Conservation (phyloP, 2,888 invertebrate genomes). For the Drosophila borborema region DNA sequence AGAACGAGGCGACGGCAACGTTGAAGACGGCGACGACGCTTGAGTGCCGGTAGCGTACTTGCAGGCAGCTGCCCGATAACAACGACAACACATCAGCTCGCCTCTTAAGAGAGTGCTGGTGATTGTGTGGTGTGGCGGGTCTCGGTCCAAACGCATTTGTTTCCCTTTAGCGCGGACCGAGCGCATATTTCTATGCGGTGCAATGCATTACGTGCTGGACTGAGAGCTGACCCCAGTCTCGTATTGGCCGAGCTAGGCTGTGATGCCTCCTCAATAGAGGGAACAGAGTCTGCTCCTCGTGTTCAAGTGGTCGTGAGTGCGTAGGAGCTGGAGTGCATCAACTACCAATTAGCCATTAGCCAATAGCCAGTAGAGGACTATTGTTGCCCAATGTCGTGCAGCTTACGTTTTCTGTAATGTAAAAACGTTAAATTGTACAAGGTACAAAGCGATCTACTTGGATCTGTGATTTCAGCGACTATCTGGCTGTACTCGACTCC, state of each 20-base stretch:
- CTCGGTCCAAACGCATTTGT: constrained; percentile 78
- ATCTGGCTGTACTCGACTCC: constrained; percentile 13
- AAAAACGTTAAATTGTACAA: constrained; percentile 62
- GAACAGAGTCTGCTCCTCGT: constrained; percentile 27
- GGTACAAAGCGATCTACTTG: constrained; percentile 13
- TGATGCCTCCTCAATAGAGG: constrained; percentile 14
- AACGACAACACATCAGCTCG: constrained; percentile 78
- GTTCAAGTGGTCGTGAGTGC: constrained; percentile 10
- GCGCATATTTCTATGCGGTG: constrained; percentile 77
- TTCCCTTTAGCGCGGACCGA: constrained; percentile 81
- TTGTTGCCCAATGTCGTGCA: constrained; percentile 17
- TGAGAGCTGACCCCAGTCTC: constrained; percentile 32
- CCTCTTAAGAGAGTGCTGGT: constrained; percentile 65
- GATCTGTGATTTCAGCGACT: constrained; percentile 29
- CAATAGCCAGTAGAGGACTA: constrained; percentile 12
- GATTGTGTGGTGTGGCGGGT: constrained; percentile 78
- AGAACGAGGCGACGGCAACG: constrained; percentile 14
- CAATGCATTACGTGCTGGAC: constrained; percentile 68
- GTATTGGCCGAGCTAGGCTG: constrained; percentile 29
- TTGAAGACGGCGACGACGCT: constrained; percentile 48
- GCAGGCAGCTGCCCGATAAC: constrained; percentile 79
- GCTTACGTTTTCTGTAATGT: constrained; percentile 58
- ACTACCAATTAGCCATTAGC: constrained; percentile 10
- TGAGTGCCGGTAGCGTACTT: constrained; percentile 65
- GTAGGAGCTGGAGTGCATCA: constrained; percentile 12